A percentile compares a stretch with the other conserved stretches of the same genome.
These are phyloP conservation scores for Eledone cirrhosa DNA, from an alignment of 2,888 invertebrate genomes.

Conservation along the genomic window DNA sequence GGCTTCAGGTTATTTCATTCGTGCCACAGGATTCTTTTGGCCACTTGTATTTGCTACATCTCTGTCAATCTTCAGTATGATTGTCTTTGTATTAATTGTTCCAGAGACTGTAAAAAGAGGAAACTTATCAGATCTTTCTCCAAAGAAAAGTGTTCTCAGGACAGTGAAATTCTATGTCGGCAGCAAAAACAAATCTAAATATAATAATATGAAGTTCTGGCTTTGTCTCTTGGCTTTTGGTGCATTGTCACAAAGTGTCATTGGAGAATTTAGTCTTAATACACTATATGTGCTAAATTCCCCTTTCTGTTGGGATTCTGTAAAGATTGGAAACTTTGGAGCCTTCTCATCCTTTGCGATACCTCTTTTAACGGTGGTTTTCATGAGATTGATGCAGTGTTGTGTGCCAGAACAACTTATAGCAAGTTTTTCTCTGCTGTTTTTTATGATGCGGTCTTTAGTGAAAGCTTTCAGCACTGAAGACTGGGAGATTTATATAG, in stretches of 20 bases:
- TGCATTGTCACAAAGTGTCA: slow-evolving; percentile 5
- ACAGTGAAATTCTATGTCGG: slow-evolving; percentile 35
- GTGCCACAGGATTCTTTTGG: slow-evolving; percentile 34
- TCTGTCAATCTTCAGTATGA: slow-evolving; percentile 28
- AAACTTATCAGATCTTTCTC: slow-evolving; percentile 32
- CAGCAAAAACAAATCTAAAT: neutral
- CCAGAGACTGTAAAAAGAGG: slow-evolving; percentile 38
- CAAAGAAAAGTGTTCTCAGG: slow-evolving; percentile 34
- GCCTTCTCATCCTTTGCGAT: slow-evolving; percentile 22
- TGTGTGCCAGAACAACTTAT: neutral
- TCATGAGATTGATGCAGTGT: neutral
- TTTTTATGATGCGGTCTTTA: slow-evolving; percentile 33
- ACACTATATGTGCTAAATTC: slow-evolving; percentile 40
- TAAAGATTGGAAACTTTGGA: slow-evolving; percentile 41
- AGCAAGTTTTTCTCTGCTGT: slow-evolving; percentile 35
- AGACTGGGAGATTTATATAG: slow-evolving; percentile 37
- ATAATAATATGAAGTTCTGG: neutral
- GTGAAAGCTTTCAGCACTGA: slow-evolving; percentile 38
- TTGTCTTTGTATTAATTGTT: slow-evolving; percentile 34
- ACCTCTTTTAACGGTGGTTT: neutral
- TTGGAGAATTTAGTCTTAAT: slow-evolving; percentile 39
- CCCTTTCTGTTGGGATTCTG: slow-evolving; percentile 45
- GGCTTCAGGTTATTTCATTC: slow-evolving; percentile 40
- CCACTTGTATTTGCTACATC: slow-evolving; percentile 30
- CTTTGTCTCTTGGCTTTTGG: slow-evolving; percentile 23